Base-by-base conservation (phyloP, 2,888 invertebrate genomes). In the Siphonodentalium dalli region DNA sequence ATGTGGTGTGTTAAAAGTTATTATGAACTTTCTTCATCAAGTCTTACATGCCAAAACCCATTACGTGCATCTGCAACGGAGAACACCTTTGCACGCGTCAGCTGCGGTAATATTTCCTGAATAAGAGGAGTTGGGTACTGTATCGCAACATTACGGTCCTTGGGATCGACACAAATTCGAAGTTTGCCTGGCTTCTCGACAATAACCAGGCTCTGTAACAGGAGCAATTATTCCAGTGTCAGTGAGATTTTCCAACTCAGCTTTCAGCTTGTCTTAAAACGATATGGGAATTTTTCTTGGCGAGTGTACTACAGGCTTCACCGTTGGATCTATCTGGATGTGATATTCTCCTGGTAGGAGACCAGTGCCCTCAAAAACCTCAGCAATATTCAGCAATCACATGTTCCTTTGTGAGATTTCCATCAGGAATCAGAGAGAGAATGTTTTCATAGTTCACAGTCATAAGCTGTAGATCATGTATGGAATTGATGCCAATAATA, bases 1-100 rank as follows among this genome's bases (percentile, higher is more conserved):
- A 48, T 46, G 62, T 13, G 60, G 63, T 5, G 62, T 63, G 21
- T 48, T 42, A 38, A 65, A 66, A 5, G 65, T 65, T n/a, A 62
- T 66, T 15, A 66, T 8, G 56, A 58, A 13, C 51, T 56, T 37
- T 51, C 46, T 6, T 66, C 51, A 38, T 66, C 59, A 1, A 68
- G 39, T 27, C 45, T 37, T 11, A 61, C 42, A 13, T 63, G 63
- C 58, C 54, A 63, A 26, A 52, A 66, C 11, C 63, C 62, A 31
- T 57, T 44, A 28, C 49, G 49, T 2, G 55, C 53, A 35, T 66
- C 64, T 3, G 55, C n/a, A 8, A 51, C 49, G 24, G 43, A 52
- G 34, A 63, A 66, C 9, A 63, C 53, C 39, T 66, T 60, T 2
- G 63, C 65, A 21, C 51, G 53, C 0, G 34, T 4, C 6, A 63